Conservation (phyloP, 2,797 vertebrate species). For the Pteronotus mesoamericanus region DNA sequence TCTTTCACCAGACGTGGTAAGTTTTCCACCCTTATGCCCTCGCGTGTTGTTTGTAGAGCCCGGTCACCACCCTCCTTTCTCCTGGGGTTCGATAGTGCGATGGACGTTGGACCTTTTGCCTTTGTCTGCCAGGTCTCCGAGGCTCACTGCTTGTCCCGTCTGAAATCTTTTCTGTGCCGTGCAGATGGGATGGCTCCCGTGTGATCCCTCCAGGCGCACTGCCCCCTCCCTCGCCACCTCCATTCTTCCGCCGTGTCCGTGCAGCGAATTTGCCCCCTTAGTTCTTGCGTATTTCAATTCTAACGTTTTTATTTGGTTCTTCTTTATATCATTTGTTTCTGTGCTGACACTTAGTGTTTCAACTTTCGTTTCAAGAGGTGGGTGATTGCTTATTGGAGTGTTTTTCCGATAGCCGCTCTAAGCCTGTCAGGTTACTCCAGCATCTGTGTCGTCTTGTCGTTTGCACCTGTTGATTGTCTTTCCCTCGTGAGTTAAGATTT, state of each 20-base stretch:
- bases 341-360: neutral
- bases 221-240: neutral
- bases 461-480: neutral
- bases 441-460: neutral
- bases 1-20: neutral
- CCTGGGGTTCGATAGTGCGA: neutral
- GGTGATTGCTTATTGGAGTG: neutral
- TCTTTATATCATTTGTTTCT: neutral
- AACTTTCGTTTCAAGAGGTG: neutral
- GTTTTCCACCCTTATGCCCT: neutral
- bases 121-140: neutral
- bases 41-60: neutral
- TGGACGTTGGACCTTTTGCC: neutral
- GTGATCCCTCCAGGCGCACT: neutral
- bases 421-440: neutral
- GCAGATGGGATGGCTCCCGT: neutral
- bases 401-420: neutral
- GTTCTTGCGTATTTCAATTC: neutral
- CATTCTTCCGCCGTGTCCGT: neutral
- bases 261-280: neutral
- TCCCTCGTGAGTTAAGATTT: neutral
- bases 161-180: neutral
- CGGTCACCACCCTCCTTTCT: neutral
- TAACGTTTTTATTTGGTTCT: neutral
- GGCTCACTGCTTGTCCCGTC: neutral